phyloP scores from a whole-genome alignment of 2,113 vertebrate species.

The Chionis minor region DNA sequence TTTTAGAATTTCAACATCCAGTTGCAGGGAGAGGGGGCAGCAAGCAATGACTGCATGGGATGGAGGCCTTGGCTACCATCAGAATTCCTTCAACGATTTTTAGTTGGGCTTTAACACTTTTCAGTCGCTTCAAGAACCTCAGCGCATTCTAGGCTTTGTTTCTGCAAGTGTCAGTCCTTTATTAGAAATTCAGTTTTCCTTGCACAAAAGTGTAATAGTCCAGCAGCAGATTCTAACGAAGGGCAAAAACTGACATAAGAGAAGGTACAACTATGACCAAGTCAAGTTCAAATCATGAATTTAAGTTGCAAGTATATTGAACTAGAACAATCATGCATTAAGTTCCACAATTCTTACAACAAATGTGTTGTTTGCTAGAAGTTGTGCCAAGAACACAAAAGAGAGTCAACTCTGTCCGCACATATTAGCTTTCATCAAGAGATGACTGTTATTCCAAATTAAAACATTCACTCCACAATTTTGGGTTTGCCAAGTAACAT shows the following conservation, averaged over 20 bases:
- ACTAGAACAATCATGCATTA: neutral
- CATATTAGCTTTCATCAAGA: neutral
- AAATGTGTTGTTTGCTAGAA: neutral
- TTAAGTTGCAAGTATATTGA: neutral
- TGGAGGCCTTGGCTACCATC: neutral
- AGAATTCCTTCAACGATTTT: neutral
- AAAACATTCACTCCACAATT: neutral
- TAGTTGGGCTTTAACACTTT: neutral
- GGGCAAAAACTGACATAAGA: neutral
- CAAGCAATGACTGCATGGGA: neutral
- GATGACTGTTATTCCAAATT: neutral
- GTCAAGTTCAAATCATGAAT: neutral
- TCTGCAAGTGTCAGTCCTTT: neutral
- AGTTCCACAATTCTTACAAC: neutral
- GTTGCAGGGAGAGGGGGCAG: neutral
- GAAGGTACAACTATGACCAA: neutral
- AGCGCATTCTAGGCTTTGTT: neutral
- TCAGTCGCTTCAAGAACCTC: neutral
- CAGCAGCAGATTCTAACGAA: neutral
- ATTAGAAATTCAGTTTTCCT: neutral
- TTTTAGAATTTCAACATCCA: neutral
- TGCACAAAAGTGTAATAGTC: neutral
- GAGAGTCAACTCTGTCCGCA: neutral
- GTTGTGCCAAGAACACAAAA: neutral
- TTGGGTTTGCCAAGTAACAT: neutral